phyloP scores from a whole-genome alignment of 2,888 invertebrate species.

The Atherix ibis region DNA sequence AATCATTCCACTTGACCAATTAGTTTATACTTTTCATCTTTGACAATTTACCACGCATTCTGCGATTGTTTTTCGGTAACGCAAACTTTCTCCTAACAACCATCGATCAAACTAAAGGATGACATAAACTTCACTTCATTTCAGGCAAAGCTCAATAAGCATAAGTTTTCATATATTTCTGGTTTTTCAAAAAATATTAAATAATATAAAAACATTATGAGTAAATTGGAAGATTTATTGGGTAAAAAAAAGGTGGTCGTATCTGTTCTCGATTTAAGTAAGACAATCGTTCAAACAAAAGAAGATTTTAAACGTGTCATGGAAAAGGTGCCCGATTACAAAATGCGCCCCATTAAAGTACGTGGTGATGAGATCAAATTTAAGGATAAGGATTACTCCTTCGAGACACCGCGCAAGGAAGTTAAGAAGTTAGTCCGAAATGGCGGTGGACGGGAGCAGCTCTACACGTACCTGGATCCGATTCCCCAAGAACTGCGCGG shows the following conservation, averaged over 20 bases:
- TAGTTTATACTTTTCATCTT: too few species aligned
- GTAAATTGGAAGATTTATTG: conserved; percentile 68
- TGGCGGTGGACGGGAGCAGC: conserved; percentile 26
- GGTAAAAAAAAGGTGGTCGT: conserved; percentile 72
- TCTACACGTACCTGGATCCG: conserved; percentile 47
- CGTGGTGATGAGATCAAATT: conserved; percentile 62
- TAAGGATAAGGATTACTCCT: conserved; percentile 56
- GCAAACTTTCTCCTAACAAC: too few species aligned
- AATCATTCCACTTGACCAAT: too few species aligned
- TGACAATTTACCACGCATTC: too few species aligned
- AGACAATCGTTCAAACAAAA: conserved; percentile 55
- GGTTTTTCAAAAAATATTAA: too few species aligned
- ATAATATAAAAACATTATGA: too few species aligned
- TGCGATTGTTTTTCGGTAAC: too few species aligned
- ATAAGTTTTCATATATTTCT: too few species aligned
- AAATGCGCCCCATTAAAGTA: conserved; percentile 76
- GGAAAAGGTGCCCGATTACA: conserved; percentile 80
- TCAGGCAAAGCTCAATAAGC: too few species aligned
- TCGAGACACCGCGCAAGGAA: conserved; percentile 59
- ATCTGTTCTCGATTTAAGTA: conserved; percentile 70
- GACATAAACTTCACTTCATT: too few species aligned
- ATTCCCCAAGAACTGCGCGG: conserved; percentile 63
- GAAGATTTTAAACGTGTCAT: conserved; percentile 70
- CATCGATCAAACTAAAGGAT: too few species aligned
- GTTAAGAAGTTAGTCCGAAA: conserved; percentile 34